A percentile compares a stretch with the other conserved stretches of the same genome.
Evolutionary conservation across 2,113 vertebrate genomes (phyloP).

Genomic region (Cebus imitator): DNA sequence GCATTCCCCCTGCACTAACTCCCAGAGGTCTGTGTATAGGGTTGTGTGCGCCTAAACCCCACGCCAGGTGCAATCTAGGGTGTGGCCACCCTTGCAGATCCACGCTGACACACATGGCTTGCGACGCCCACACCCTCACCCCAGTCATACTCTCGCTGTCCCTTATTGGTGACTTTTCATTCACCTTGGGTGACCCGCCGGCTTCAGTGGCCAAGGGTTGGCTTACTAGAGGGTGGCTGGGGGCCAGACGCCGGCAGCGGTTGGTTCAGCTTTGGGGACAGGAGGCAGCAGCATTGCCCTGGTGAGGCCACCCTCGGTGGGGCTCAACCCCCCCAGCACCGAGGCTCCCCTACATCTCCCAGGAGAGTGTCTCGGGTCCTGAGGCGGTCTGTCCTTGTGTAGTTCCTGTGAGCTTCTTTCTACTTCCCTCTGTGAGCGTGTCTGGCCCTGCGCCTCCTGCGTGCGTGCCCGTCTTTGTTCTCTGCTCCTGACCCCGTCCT

Average conservation of each 20-base stretch:
- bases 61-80: accelerated
- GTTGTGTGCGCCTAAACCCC: background rate
- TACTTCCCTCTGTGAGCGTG: background rate
- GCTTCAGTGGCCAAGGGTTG: background rate
- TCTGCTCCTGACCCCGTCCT: accelerated
- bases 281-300: background rate
- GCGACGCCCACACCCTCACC: background rate
- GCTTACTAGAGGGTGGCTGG: background rate
- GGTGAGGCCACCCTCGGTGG: background rate
- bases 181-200: slow-evolving; percentile 31
- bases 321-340: background rate
- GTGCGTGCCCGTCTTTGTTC: accelerated
- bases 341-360: background rate
- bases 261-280: background rate
- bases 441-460: background rate
- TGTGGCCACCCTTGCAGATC: background rate
- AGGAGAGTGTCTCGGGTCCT: background rate
- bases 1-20: accelerated
- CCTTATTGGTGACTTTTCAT: background rate
- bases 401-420: background rate
- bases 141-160: background rate
- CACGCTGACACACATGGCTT: background rate
- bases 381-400: background rate
- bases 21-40: accelerated
- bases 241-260: background rate